Evolutionary conservation across 64 coral and sea anemone species (phyloP), one percentile per base, ranked within the genome.

Genomic region (Hydrozoanthus tunicans): DNA sequence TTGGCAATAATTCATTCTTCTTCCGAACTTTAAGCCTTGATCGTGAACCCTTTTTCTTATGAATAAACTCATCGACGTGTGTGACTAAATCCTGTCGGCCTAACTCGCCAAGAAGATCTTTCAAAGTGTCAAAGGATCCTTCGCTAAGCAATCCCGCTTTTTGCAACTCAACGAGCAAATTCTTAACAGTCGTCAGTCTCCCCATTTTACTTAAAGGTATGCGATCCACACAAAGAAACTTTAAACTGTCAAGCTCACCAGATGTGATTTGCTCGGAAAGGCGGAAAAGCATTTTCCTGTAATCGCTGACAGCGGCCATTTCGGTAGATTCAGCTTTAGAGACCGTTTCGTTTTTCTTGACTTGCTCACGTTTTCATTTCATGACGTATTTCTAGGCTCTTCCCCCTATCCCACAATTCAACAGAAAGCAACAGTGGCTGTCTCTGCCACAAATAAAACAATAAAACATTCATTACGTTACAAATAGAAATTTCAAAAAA

Each of bases 391-490:
- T 20, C 20, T 20, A 20, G 83, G 83, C 67, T 32, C 54, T 74
- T 73, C 54, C 83, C 82, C 83, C 83, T 73, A 86, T 86, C 83
- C 83, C 67, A 86, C 6, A 43, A 73, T 86, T 5, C 83, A 86
- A 72, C 13, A 20, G 20, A 20, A 20, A 20, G 20, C 20, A 20
- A 20, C 20, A 20, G 20, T 20, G 20, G 20, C 20, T 20, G 20
- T 20, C 20, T 20, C 20, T 20, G 20, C 20, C 20, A 20, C 20
- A 20, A 20, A 20, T 20, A 20, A 20, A 20, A 20, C 20, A 20
- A 20, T 20, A 20, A 20, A 20, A 20, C 20, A 20, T 20, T 20
- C 20, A 20, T 20, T 20, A 20, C 20, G 20, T 20, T 20, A 20
- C 20, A 20, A 43, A 43, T 43, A 0, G 32, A 43, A 43, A 43